phyloP scores from a whole-genome alignment of 2,888 invertebrate species.

The Cheilosia scutellata region DNA sequence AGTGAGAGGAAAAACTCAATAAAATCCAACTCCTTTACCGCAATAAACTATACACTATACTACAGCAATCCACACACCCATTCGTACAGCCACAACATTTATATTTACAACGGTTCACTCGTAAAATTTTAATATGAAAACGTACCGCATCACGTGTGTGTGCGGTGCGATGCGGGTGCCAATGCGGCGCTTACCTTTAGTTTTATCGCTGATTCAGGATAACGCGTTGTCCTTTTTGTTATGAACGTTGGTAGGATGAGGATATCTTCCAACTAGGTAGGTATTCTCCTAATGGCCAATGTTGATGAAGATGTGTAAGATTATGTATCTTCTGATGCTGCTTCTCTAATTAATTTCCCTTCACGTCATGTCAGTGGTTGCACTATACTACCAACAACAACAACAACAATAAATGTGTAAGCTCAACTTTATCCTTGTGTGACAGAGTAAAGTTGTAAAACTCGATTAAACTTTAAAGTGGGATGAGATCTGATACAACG shows the following conservation, averaged over 20 bases:
- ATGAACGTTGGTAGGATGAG: not conserved
- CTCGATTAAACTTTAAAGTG: slow-evolving; percentile 70
- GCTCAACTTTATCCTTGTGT: slow-evolving; percentile 60
- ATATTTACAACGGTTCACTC: slow-evolving; percentile 67
- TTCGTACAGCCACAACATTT: slow-evolving; percentile 42
- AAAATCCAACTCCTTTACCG: slow-evolving; percentile 44
- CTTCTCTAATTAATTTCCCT: slow-evolving; percentile 64
- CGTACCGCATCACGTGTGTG: slow-evolving; percentile 48
- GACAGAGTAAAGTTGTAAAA: slow-evolving; percentile 66
- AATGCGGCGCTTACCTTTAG: slow-evolving; percentile 60
- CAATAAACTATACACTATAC: slow-evolving; percentile 53
- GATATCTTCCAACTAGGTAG: slow-evolving; percentile 11
- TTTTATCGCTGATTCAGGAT: slow-evolving; percentile 70
- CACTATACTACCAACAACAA: slow-evolving; percentile 6
- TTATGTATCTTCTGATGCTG: not conserved
- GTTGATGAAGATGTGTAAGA: slow-evolving; percentile 35
- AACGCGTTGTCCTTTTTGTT: slow-evolving; percentile 50
- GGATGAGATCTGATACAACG: slow-evolving; percentile 6
- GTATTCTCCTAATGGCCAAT: slow-evolving; percentile 35
- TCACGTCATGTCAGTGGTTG: slow-evolving; percentile 34
- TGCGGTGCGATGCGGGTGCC: not conserved
- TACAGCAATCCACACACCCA: slow-evolving; percentile 18
- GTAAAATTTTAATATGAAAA: slow-evolving; percentile 68
- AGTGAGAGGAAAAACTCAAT: slow-evolving; percentile 38
- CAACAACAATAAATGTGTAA: slow-evolving; percentile 21